These are phyloP conservation scores for Drosophila ironensis DNA, from an alignment of 1,140 invertebrate species.

Conservation along the genomic window DNA sequence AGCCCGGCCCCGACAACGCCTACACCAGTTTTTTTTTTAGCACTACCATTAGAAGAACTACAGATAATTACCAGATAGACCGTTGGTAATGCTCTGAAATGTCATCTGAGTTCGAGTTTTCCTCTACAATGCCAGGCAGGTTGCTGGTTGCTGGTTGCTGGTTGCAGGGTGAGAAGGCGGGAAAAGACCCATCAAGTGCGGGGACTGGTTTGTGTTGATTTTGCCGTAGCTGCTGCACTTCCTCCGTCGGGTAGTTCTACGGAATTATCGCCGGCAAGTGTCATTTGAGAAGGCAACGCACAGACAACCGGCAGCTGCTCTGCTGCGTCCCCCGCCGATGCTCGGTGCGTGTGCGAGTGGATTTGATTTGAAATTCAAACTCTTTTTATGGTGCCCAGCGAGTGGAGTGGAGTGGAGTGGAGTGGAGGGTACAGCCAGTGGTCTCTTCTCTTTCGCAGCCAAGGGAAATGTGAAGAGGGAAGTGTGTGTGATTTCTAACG, in stretches of 20 bases:
- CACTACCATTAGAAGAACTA: neutral
- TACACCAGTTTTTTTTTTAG: neutral
- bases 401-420: slow-evolving; percentile 20
- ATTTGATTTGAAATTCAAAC: slow-evolving; percentile 48
- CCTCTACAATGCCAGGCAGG: too few species aligned
- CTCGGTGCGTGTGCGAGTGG: slow-evolving; percentile 9
- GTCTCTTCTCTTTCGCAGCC: too few species aligned
- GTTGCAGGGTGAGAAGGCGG: slow-evolving; percentile 12
- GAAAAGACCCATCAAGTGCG: slow-evolving; percentile 65
- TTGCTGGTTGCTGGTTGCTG: neutral
- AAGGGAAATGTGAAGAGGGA: neutral
- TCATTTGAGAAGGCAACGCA: slow-evolving; percentile 67
- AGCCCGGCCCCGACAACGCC: neutral
- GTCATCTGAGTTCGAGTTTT: too few species aligned
- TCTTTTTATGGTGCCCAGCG: slow-evolving; percentile 34
- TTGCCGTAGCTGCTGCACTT: slow-evolving; percentile 50
- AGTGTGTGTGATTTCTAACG: too few species aligned
- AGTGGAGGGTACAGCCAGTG: too few species aligned
- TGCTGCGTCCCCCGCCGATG: too few species aligned
- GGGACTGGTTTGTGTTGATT: slow-evolving; percentile 24
- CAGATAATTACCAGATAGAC: too few species aligned
- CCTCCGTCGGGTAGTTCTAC: slow-evolving; percentile 75
- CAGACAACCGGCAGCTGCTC: slow-evolving; percentile 35
- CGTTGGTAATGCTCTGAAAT: too few species aligned
- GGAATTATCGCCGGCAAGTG: slow-evolving; percentile 70